Conservation (phyloP, 2,888 invertebrate species). For the Dicranocentrus wangi region DNA sequence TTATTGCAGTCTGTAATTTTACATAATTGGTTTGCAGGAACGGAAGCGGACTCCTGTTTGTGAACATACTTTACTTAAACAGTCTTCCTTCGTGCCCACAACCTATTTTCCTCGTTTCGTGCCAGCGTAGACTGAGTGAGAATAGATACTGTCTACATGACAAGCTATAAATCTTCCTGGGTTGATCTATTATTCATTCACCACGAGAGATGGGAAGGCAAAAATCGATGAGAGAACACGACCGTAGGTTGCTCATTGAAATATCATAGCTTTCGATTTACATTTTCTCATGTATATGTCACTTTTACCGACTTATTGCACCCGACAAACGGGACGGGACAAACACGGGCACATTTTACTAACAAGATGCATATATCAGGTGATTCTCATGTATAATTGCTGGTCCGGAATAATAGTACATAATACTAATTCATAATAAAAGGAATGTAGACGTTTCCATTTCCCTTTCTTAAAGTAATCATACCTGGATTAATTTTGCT, state of each 20-base stretch:
- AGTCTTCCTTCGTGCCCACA: too few relatives aligned
- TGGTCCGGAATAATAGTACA: background rate
- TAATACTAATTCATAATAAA: too few relatives aligned
- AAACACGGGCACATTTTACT: background rate
- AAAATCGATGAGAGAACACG: constrained; percentile 2
- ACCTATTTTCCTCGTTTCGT: too few relatives aligned
- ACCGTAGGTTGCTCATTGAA: constrained; percentile 20
- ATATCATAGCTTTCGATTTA: constrained; percentile 12
- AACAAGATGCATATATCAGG: too few relatives aligned
- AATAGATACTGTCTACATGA: too few relatives aligned
- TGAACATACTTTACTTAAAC: too few relatives aligned
- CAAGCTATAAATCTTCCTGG: constrained; percentile 30
- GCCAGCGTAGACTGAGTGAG: too few relatives aligned
- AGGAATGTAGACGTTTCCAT: background rate
- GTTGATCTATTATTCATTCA: constrained; percentile 34
- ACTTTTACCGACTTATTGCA: constrained; percentile 16
- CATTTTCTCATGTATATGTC: constrained; percentile 1
- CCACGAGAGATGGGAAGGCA: background rate
- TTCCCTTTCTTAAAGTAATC: too few relatives aligned
- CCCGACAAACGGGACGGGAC: background rate
- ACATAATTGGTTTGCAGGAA: too few relatives aligned
- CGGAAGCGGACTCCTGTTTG: too few relatives aligned
- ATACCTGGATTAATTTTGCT: constrained; percentile 93
- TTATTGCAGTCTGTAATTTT: too few relatives aligned
- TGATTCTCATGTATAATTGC: too few relatives aligned